Percentiles rank a stretch among this genome's conserved stretches.
These are phyloP conservation scores for Eupleurogrammus muticus DNA, from an alignment of 2,797 vertebrate genomes.

Conservation along the genomic window DNA sequence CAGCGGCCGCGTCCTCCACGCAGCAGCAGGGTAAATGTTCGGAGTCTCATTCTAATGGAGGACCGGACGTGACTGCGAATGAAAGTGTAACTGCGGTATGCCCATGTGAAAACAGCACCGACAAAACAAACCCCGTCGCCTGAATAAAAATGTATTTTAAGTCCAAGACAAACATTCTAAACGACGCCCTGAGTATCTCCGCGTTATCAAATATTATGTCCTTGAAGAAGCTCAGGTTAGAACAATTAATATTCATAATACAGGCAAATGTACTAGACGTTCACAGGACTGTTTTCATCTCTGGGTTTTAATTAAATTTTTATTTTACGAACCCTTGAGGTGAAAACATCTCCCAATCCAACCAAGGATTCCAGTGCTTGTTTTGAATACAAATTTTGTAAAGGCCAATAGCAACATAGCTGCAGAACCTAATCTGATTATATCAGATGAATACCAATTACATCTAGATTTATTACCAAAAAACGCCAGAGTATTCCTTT, in stretches of 20 bases:
- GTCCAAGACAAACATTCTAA: background rate
- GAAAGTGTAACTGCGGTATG: background rate
- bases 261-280: background rate
- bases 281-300: background rate
- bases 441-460: background rate
- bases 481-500: background rate
- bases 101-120: background rate
- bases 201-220: background rate
- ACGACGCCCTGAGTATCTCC: no score
- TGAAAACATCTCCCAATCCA: no score
- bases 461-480: background rate
- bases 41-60: conserved; percentile 2
- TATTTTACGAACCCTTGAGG: background rate
- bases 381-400: background rate
- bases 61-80: background rate
- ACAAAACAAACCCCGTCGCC: background rate
- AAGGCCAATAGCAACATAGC: background rate
- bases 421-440: background rate
- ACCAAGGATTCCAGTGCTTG: background rate
- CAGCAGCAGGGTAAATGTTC: background rate
- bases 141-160: conserved; percentile 16
- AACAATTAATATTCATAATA: background rate
- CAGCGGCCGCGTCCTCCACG: background rate
- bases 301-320: background rate
- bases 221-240: background rate